phyloP scores from a whole-genome alignment of 2,888 invertebrate species.

The Cataglyphis cursor region DNA sequence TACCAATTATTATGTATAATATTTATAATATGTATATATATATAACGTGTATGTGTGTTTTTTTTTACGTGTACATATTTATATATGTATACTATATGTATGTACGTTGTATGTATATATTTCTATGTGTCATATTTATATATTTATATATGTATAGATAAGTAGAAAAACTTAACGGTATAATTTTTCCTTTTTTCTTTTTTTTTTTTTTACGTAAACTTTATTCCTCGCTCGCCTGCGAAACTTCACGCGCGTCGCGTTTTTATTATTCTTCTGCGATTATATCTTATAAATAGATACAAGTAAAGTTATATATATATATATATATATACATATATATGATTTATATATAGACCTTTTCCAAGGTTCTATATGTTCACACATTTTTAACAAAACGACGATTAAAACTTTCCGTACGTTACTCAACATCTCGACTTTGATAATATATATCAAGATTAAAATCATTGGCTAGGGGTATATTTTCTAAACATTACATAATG shows the following conservation, averaged over 20 bases:
- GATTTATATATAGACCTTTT: too few relatives aligned
- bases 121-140: constrained; percentile 41
- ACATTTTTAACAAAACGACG: neutral
- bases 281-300: constrained; percentile 30
- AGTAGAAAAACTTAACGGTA: constrained; percentile 82
- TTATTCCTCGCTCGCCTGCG: neutral
- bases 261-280: neutral
- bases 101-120: constrained; percentile 56
- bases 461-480: neutral
- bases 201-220: constrained; percentile 10
- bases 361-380: neutral
- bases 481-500: constrained; percentile 11
- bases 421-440: neutral
- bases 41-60: constrained; percentile 64
- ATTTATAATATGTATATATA: constrained; percentile 64
- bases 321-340: too few relatives aligned
- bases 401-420: neutral
- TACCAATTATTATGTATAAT: constrained; percentile 60
- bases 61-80: constrained; percentile 73
- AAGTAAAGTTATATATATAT: constrained; percentile 29
- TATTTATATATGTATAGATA: constrained; percentile 74
- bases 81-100: constrained; percentile 67
- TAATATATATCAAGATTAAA: neutral
- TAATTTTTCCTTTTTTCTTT: constrained; percentile 52
- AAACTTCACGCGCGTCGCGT: neutral